Evolutionary conservation across 1,140 invertebrate species (phyloP).

Genomic region (Diuraphis noxia): DNA sequence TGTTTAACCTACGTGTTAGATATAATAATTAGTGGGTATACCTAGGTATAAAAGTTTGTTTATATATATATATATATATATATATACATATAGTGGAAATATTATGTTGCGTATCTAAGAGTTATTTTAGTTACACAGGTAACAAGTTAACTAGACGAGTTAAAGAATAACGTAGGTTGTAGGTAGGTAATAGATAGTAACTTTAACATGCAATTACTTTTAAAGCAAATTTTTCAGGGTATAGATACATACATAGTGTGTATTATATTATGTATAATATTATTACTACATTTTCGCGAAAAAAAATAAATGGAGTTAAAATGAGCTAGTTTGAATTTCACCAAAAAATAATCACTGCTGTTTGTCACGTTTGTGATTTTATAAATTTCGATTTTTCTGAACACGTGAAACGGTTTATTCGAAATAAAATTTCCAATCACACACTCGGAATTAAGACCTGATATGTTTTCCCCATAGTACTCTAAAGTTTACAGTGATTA

Average conservation of each 20-base stretch:
- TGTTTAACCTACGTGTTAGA: too few species aligned
- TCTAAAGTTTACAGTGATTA: constrained; percentile 38
- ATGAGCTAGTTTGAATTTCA: neutral
- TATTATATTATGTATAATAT: neutral
- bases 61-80: too few species aligned
- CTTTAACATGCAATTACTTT: neutral
- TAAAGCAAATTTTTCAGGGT: neutral
- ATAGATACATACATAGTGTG: neutral
- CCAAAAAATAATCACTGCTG: neutral
- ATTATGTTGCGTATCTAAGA: neutral
- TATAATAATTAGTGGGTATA: too few species aligned
- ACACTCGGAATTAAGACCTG: constrained; percentile 2
- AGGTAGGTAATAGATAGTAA: neutral
- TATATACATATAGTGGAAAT: too few species aligned
- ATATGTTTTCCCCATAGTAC: neutral
- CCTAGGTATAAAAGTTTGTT: too few species aligned
- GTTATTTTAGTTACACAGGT: neutral
- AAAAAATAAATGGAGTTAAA: too few species aligned
- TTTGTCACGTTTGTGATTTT: neutral
- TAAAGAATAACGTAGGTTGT: neutral
- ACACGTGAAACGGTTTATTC: neutral
- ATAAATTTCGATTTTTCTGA: neutral
- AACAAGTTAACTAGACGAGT: neutral
- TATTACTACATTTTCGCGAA: neutral
- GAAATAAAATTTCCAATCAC: constrained; percentile 33